phyloP scores from a whole-genome alignment of 2,797 vertebrate species.

The Pelodytes ibericus region DNA sequence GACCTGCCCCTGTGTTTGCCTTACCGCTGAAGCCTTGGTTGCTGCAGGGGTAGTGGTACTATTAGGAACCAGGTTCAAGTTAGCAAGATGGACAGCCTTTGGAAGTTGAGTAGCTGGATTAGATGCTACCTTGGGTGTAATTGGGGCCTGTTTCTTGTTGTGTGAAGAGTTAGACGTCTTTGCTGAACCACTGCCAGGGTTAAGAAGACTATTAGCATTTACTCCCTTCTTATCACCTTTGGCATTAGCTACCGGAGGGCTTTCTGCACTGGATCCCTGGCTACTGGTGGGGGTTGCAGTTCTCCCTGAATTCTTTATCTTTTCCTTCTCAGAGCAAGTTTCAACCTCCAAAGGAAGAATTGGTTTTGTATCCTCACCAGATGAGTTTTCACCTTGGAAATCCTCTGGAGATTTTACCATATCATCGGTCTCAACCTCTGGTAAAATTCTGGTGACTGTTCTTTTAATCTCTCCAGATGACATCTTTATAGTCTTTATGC shows the following conservation, averaged over 20 bases:
- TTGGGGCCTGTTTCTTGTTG: slow-evolving; percentile 71
- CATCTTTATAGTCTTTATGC: slow-evolving; percentile 97
- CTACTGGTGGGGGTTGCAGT: slow-evolving; percentile 48
- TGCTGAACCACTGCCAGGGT: slow-evolving; percentile 60
- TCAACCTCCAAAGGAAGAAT: slow-evolving; percentile 61
- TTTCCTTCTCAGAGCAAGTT: slow-evolving; percentile 64
- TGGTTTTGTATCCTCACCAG: slow-evolving; percentile 75
- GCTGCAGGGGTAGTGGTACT: slow-evolving; percentile 90
- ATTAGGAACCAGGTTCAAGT: slow-evolving; percentile 94
- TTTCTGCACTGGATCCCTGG: slow-evolving; percentile 51
- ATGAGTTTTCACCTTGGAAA: slow-evolving; percentile 76
- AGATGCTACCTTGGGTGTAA: slow-evolving; percentile 47
- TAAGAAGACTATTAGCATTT: slow-evolving; percentile 63
- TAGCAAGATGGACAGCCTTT: slow-evolving; percentile 96
- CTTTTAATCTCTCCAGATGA: slow-evolving; percentile 93
- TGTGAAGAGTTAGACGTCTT: slow-evolving; percentile 64
- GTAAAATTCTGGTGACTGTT: slow-evolving; percentile 89
- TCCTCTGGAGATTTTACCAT: slow-evolving; percentile 82
- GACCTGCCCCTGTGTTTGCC: slow-evolving; percentile 74
- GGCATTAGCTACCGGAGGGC: slow-evolving; percentile 61
- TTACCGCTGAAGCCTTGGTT: slow-evolving; percentile 76
- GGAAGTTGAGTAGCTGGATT: slow-evolving; percentile 78
- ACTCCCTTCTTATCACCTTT: slow-evolving; percentile 66
- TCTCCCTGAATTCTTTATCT: slow-evolving; percentile 59
- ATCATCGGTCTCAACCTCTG: slow-evolving; percentile 88